phyloP scores from a whole-genome alignment of 2,797 vertebrate genomes.

The Pagetopsis macropterus region DNA sequence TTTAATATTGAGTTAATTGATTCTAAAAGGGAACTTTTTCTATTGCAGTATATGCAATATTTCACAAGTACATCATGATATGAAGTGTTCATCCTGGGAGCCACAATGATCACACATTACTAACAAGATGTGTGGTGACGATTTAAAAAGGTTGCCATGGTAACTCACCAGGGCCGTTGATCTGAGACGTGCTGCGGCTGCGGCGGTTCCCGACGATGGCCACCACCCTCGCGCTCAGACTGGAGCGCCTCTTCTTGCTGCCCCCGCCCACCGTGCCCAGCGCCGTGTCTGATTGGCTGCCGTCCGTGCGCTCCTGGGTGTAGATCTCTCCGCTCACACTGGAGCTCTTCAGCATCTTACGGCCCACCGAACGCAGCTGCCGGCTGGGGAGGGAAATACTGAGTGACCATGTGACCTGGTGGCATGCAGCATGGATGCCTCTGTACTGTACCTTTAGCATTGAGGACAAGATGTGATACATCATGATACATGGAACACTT shows the following conservation, averaged over 20 bases:
- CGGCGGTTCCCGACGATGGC: constrained; percentile 94
- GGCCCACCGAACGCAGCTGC: constrained; percentile 91
- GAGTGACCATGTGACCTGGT: constrained; percentile 1
- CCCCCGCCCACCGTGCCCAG: constrained; percentile 91
- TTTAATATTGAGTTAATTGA: too few relatives aligned
- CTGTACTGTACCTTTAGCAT: constrained; percentile 43
- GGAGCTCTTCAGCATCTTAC: constrained; percentile 95
- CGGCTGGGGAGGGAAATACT: constrained; percentile 79
- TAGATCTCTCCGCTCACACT: constrained; percentile 96
- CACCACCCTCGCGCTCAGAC: constrained; percentile 94
- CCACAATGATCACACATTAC: too few relatives aligned
- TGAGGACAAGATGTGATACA: constrained; percentile 2
- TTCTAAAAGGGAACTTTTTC: too few relatives aligned
- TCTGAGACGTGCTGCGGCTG: constrained; percentile 96
- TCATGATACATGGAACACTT: not conserved
- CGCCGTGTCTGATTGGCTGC: constrained; percentile 98
- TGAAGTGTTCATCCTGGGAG: too few relatives aligned
- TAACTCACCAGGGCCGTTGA: constrained; percentile 87
- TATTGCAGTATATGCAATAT: too few relatives aligned
- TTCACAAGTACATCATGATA: too few relatives aligned
- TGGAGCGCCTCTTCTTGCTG: constrained; percentile 95
- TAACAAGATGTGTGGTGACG: too few relatives aligned
- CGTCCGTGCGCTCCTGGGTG: constrained; percentile 93
- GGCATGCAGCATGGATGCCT: not conserved
- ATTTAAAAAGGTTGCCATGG: not conserved